Evolutionary conservation across 2,888 invertebrate genomes (phyloP).

Genomic region (Campopleginae sp.): DNA sequence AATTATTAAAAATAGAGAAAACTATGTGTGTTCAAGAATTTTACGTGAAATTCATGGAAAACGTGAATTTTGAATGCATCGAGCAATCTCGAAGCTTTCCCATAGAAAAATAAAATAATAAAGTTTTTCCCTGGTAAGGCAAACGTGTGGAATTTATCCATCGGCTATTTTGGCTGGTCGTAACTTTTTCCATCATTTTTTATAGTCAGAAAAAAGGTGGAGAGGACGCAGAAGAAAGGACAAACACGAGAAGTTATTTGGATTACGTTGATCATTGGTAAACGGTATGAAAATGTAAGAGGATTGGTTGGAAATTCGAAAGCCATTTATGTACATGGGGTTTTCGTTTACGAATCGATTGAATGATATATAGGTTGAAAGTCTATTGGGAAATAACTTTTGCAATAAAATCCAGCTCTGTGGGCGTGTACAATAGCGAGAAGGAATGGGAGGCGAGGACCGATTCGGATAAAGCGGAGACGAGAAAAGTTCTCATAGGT

Average conservation of each 20-base stretch:
- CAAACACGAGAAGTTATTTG: background rate
- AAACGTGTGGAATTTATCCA: background rate
- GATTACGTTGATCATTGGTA: background rate
- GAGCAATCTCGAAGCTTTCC: background rate
- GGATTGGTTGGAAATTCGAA: background rate
- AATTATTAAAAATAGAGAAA: too few species aligned
- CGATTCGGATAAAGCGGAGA: constrained; percentile 20
- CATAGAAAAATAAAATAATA: background rate
- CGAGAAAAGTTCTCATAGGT: constrained; percentile 21
- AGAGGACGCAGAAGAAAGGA: background rate
- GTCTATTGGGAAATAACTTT: constrained; percentile 53
- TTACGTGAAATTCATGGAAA: too few species aligned
- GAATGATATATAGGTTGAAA: background rate
- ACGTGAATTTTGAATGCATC: too few species aligned
- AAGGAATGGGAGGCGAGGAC: background rate
- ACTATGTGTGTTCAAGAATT: too few species aligned
- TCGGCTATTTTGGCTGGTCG: background rate
- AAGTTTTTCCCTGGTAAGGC: background rate
- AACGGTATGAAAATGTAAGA: background rate
- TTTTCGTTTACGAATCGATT: constrained; percentile 20
- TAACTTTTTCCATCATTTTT: background rate
- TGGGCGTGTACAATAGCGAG: background rate
- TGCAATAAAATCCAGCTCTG: constrained; percentile 40
- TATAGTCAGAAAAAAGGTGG: background rate
- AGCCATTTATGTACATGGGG: constrained; percentile 10